Evolutionary conservation across 1,140 invertebrate genomes (phyloP), one percentile per base, ranked within the genome.

Genomic region (Hylaeus volcanicus): DNA sequence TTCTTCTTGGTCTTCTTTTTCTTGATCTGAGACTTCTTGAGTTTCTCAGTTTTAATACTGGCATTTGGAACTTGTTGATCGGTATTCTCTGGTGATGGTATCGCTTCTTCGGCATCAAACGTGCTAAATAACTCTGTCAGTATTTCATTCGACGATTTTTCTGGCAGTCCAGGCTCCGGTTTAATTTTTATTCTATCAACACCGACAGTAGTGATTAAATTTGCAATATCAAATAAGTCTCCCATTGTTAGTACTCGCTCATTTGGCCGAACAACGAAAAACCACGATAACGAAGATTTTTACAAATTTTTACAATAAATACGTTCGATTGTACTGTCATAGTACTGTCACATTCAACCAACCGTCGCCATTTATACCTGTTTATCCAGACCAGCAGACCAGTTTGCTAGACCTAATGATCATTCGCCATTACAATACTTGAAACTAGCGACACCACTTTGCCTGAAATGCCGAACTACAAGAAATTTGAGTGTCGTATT

Each of bases 71-170:
- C 75, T 88, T 93, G 92, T 90, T 90, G 81, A 14, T 79, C 81
- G 15, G 65, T 80, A 26, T 85, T 88, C 3, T 74, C 76, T 56
- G 83, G 88, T 37, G 83, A 92, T 53, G 51, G 66, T 15, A 85
- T 74, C 11, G 78, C 82, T 9, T 87, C 85, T 60, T 91, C 91
- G n/a, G 90, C 89, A 76, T 96, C 95, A 87, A 96, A 96, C 5
- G 95, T 96, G 70, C 95, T 94, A 86, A 97, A 97, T 0, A 97
- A 93, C 91, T 97, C 96, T 0, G 96, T 96, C 8, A 97, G 93
- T 87, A 97, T 97, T 90, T 97, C 96, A 90, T 95, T 96, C 0
- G 96, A 97, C 5, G 96, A 96, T 88, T 96, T 96, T 71, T 93
- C 91, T 0, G 93, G 93, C 9, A 93, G 56, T 37, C 92, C 92